A percentile compares a stretch with the other conserved stretches of the same genome.
These are phyloP conservation scores for Cavia porcellus DNA, from an alignment of 2,113 vertebrate genomes.

Conservation along the genomic window DNA sequence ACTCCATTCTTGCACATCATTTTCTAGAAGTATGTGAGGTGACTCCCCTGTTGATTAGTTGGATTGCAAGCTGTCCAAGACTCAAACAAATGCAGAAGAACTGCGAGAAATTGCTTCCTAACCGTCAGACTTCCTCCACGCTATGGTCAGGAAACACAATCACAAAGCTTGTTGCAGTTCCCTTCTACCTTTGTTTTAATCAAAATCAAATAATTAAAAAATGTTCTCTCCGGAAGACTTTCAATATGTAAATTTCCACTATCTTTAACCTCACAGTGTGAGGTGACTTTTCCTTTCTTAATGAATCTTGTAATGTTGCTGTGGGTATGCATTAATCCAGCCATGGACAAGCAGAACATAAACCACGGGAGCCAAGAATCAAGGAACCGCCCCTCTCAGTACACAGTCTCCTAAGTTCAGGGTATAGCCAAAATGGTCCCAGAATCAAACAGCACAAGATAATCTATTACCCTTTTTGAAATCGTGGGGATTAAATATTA, in stretches of 20 bases:
- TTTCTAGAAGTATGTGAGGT: conserved; percentile 25
- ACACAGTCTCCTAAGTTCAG: conserved; percentile 30
- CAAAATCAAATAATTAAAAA: conserved; percentile 72
- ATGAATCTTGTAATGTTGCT: conserved; percentile 40
- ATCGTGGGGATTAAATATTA: background rate
- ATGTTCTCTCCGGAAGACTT: conserved; percentile 65
- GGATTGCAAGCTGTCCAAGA: conserved; percentile 54
- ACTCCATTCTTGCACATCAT: background rate
- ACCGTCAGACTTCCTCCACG: conserved; percentile 10
- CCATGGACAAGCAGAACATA: background rate
- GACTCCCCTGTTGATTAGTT: background rate
- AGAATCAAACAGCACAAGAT: conserved; percentile 52
- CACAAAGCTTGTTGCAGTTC: conserved; percentile 53
- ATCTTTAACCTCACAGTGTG: conserved; percentile 63
- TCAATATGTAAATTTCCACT: conserved; percentile 76
- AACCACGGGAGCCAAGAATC: background rate
- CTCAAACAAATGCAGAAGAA: conserved; percentile 23
- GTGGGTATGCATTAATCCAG: conserved; percentile 46
- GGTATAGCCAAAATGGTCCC: background rate
- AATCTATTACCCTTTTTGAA: background rate
- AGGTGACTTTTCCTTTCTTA: conserved; percentile 66
- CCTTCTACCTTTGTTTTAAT: conserved; percentile 64
- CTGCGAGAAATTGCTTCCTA: conserved; percentile 50
- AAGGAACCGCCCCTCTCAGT: background rate
- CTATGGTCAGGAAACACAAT: conserved; percentile 34